Percentiles rank a stretch among this genome's conserved stretches.
Conservation (phyloP, 2,797 vertebrate genomes). For the Brachyrhaphis roseni region DNA sequence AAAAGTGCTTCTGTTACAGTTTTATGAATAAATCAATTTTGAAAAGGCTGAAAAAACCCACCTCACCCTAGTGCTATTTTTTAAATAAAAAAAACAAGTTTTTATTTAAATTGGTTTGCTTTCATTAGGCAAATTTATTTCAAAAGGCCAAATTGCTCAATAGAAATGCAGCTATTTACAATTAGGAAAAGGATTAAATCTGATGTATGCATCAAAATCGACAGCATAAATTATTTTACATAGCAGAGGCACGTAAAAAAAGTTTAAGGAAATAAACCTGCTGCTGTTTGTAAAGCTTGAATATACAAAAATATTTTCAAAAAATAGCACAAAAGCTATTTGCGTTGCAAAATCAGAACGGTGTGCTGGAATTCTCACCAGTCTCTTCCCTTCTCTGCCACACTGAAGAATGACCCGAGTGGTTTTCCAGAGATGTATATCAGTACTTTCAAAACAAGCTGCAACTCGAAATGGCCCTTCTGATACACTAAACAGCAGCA, state of each 20-base stretch:
- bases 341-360: background rate
- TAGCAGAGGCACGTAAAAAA: background rate
- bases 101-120: too few relatives aligned
- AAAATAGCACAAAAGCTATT: background rate
- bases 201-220: background rate
- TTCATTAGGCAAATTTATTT: too few relatives aligned
- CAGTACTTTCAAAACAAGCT: background rate
- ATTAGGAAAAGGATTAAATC: background rate
- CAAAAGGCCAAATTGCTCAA: too few relatives aligned
- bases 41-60: too few relatives aligned
- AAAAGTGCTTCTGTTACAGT: too few relatives aligned
- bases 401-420: background rate
- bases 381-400: background rate
- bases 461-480: slow-evolving; percentile 2
- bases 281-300: background rate
- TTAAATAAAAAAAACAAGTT: too few relatives aligned
- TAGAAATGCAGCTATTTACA: background rate
- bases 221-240: background rate
- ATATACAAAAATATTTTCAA: background rate
- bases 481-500: slow-evolving; percentile 37
- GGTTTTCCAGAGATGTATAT: background rate
- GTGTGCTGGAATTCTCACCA: background rate
- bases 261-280: background rate
- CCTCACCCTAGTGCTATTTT: too few relatives aligned
- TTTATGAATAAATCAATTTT: too few relatives aligned